Evolutionary conservation across 2,888 invertebrate genomes (phyloP), one percentile per base, ranked within the genome.

Genomic region (Pammene aurita): DNA sequence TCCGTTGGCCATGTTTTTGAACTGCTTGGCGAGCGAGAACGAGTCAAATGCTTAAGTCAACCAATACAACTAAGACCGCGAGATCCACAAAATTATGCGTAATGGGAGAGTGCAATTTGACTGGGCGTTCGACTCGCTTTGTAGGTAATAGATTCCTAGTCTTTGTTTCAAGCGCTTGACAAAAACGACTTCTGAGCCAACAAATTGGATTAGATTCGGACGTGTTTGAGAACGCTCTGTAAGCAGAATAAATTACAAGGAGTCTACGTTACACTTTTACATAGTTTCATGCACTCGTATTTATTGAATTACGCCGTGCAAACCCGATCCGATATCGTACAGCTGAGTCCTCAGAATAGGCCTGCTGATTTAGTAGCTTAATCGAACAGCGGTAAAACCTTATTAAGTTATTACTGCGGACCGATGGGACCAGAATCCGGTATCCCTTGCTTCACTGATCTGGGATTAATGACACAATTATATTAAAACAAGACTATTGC

Each of bases 281-380:
- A 44, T 34, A 18, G 18, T 42, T 13, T 38, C 7, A 54, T 5
- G 11, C n/a, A 16, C 42, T 34, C 13, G 5, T 54, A 18, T 44
- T 6, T 9, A 18, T 52, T 42, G 6, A 41, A 7, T 26, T 14
- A 44, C 16, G n/a, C 18, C 9, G 44, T 34, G 34, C 5, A 46
- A 42, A 14, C 11, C 41, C 13, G 13, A 58, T 42, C 41, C 16
- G 16, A 35, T 38, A 52, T 34, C 4, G 18, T 52, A n/a, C 38
- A 9, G 41, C 58, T 34, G 38, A 54, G 34, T n/a, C 35, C 11
- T 7, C 66, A 71, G 71, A 66, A 69, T 69, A 69, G 41, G 64
- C 46, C 69, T 38, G 46, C 84, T 88, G 89, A 88, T 88, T 88
- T 88, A 88, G 84, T 82, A 80, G 80, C 80, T 85, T 87, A 86